Conservation (phyloP, 2,888 invertebrate genomes). For the Lepidocyrtoides sp. region DNA sequence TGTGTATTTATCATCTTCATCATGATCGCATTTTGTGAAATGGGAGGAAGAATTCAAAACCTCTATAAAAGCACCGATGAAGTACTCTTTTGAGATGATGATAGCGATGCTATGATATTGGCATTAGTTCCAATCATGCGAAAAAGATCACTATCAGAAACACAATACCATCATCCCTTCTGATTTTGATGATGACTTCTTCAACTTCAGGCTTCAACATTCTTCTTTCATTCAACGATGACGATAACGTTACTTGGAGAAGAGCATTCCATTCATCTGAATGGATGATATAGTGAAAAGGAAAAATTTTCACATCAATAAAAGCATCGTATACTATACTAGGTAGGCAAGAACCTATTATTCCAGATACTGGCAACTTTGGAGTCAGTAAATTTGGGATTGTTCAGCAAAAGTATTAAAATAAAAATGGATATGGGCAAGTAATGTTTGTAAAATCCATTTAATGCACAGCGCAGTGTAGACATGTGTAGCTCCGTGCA, state of each 20-base stretch:
- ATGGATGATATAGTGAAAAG: neutral
- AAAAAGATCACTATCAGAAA: constrained; percentile 17
- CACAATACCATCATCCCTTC: constrained; percentile 8
- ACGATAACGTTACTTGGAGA: neutral
- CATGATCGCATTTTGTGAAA: neutral
- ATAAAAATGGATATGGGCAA: neutral
- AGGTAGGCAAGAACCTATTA: too few species aligned
- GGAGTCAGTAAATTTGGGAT: too few species aligned
- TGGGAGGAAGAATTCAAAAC: constrained; percentile 30
- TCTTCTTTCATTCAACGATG: constrained; percentile 13
- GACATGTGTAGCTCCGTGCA: neutral
- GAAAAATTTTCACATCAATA: neutral
- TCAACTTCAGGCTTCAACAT: too few species aligned
- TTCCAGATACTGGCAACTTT: too few species aligned
- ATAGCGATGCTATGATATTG: neutral
- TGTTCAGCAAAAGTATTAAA: neutral
- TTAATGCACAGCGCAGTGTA: neutral
- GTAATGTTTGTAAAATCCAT: neutral
- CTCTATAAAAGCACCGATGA: neutral
- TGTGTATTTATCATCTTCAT: neutral
- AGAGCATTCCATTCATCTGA: constrained; percentile 15
- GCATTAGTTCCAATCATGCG: constrained; percentile 5
- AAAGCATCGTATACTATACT: too few species aligned
- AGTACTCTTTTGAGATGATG: neutral
- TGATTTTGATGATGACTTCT: constrained; percentile 21